phyloP scores from a whole-genome alignment of 2,113 vertebrate species.

The Onychostoma macrolepis region DNA sequence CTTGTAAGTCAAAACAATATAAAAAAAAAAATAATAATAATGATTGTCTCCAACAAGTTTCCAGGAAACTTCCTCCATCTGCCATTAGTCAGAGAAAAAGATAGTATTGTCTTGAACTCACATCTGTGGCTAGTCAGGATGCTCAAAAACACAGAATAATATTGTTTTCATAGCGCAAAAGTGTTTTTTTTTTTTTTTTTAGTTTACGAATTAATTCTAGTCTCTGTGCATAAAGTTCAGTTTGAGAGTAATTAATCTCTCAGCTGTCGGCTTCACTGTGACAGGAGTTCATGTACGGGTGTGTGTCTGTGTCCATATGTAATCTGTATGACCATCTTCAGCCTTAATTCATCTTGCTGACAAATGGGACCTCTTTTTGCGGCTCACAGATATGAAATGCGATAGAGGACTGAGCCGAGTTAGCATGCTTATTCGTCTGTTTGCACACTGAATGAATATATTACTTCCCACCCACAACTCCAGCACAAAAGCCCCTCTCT shows the following conservation, averaged over 20 bases:
- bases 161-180: background rate
- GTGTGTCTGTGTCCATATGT: constrained; percentile 26
- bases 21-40: background rate
- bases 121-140: background rate
- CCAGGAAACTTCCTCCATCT: background rate
- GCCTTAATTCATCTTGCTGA: background rate
- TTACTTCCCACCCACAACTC: constrained; percentile 72
- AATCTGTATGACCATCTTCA: constrained; percentile 5
- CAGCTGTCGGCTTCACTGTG: background rate
- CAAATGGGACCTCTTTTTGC: constrained; percentile 63
- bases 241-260: too few relatives aligned
- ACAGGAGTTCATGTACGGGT: background rate
- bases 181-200: background rate
- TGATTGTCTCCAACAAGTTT: background rate
- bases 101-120: background rate
- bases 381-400: constrained; percentile 60
- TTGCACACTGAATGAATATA: constrained; percentile 73
- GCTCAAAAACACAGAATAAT: background rate
- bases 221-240: too few relatives aligned
- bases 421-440: constrained; percentile 69
- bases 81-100: background rate
- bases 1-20: too few relatives aligned
- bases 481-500: constrained; percentile 68
- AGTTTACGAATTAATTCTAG: background rate
- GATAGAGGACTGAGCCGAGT: constrained; percentile 48